phyloP scores from a whole-genome alignment of 2,888 invertebrate genomes.

The Uropetala carovei region DNA sequence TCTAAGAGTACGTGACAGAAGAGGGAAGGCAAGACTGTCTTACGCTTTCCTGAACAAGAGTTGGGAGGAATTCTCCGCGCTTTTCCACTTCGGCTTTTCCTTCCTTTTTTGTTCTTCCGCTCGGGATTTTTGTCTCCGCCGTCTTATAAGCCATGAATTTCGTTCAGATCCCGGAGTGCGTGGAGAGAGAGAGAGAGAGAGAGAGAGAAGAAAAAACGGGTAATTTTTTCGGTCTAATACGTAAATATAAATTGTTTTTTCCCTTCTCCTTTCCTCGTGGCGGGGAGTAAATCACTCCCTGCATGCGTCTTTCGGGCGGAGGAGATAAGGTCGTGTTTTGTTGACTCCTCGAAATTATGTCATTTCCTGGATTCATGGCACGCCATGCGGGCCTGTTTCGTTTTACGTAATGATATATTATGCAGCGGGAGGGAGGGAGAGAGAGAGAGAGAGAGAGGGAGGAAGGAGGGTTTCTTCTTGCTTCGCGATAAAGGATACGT shows the following conservation, averaged over 20 bases:
- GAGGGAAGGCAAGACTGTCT: neutral
- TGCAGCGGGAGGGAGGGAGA: neutral
- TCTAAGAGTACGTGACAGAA: neutral
- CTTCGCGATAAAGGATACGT: slow-evolving; percentile 58
- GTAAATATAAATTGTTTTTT: neutral
- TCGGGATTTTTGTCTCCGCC: neutral
- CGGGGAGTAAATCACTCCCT: slow-evolving; percentile 39
- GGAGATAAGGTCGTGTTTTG: slow-evolving; percentile 56
- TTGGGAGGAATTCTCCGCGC: neutral
- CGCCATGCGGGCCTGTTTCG: slow-evolving; percentile 57
- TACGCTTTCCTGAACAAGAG: neutral
- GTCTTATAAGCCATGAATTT: neutral
- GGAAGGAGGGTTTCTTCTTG: slow-evolving; percentile 25
- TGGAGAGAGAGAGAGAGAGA: neutral
- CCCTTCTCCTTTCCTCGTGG: neutral
- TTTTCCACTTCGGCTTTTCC: neutral
- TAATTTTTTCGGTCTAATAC: neutral
- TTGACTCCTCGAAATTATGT: slow-evolving; percentile 61
- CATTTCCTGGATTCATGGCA: slow-evolving; percentile 58
- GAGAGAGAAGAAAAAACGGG: neutral
- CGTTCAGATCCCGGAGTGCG: neutral
- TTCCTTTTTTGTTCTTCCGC: neutral
- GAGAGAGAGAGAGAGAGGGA: neutral
- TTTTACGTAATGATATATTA: slow-evolving; percentile 61
- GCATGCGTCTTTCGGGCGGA: slow-evolving; percentile 30